These are phyloP conservation scores for Micropterix aruncella DNA, from an alignment of 2,888 invertebrate species.

Conservation along the genomic window DNA sequence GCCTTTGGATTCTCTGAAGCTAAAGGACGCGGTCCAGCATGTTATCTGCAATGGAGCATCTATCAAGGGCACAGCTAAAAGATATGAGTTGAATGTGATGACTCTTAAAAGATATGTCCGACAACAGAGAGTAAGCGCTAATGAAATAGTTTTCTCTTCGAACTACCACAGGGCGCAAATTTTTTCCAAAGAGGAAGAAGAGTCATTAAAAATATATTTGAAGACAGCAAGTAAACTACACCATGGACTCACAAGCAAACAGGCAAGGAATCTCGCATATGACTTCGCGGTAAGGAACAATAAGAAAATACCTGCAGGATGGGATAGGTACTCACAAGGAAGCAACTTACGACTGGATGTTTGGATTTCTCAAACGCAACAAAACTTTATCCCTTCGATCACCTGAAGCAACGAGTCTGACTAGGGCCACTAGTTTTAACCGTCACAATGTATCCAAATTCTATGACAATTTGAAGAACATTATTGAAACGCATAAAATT, in stretches of 20 bases:
- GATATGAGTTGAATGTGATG: too few species aligned
- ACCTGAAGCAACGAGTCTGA: slow-evolving; percentile 12
- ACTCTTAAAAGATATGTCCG: too few species aligned
- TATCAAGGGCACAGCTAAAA: too few species aligned
- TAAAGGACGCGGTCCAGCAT: too few species aligned
- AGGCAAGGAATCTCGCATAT: not conserved
- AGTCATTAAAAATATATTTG: not conserved
- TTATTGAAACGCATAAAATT: slow-evolving; percentile 8
- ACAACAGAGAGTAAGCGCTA: too few species aligned
- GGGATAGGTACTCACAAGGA: not conserved
- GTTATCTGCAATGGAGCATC: too few species aligned
- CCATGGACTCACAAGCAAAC: not conserved
- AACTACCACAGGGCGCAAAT: too few species aligned
- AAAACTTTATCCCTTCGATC: slow-evolving; percentile 9
- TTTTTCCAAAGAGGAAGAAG: not conserved
- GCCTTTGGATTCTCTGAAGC: too few species aligned
- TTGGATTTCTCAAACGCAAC: slow-evolving; percentile 12
- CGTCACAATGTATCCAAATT: slow-evolving; percentile 10
- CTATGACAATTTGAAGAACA: slow-evolving; percentile 11
- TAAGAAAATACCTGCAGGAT: not conserved
- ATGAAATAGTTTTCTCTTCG: too few species aligned
- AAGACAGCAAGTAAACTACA: not conserved
- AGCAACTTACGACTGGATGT: slow-evolving; percentile 7
- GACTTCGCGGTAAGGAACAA: not conserved
- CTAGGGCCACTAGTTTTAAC: slow-evolving; percentile 10